A percentile compares a stretch with the other conserved stretches of the same genome.
These are phyloP conservation scores for Scomber scombrus DNA, from an alignment of 2,113 vertebrate genomes.

Conservation along the genomic window DNA sequence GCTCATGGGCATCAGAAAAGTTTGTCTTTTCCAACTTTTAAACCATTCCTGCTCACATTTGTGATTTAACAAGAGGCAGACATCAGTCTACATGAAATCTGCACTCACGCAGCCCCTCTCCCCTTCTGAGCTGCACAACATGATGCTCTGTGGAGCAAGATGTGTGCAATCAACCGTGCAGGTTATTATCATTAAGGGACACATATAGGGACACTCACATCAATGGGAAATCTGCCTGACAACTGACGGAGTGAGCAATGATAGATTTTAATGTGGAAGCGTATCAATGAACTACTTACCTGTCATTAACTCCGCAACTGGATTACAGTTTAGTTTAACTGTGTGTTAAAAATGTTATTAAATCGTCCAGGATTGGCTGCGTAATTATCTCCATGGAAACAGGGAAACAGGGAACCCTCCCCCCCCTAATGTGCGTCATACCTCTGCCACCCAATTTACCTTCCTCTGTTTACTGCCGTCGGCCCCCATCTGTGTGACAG, in stretches of 20 bases:
- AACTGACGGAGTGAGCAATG: too few species aligned
- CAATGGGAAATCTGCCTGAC: background rate
- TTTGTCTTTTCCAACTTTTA: background rate
- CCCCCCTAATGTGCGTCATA: slow-evolving; percentile 37
- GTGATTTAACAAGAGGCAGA: too few species aligned
- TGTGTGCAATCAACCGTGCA: slow-evolving; percentile 60
- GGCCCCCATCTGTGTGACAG: slow-evolving; percentile 79
- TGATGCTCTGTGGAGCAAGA: slow-evolving; percentile 58
- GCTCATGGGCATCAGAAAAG: background rate
- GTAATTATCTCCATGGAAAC: slow-evolving; percentile 55
- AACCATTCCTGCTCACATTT: background rate
- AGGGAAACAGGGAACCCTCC: slow-evolving; percentile 36
- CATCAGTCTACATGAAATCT: slow-evolving; percentile 6
- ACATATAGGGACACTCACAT: slow-evolving; percentile 6
- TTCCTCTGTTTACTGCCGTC: slow-evolving; percentile 81
- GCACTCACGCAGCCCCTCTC: slow-evolving; percentile 23
- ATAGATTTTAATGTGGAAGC: background rate
- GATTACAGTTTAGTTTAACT: background rate
- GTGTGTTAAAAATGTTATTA: background rate
- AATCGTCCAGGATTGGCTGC: too few species aligned
- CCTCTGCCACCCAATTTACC: slow-evolving; percentile 69
- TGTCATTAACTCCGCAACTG: background rate
- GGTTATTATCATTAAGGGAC: slow-evolving; percentile 42
- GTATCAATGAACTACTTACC: background rate
- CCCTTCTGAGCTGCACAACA: slow-evolving; percentile 28